These are phyloP conservation scores for Hylyphantes graminicola DNA, from an alignment of 1,140 invertebrate genomes.

Conservation along the genomic window DNA sequence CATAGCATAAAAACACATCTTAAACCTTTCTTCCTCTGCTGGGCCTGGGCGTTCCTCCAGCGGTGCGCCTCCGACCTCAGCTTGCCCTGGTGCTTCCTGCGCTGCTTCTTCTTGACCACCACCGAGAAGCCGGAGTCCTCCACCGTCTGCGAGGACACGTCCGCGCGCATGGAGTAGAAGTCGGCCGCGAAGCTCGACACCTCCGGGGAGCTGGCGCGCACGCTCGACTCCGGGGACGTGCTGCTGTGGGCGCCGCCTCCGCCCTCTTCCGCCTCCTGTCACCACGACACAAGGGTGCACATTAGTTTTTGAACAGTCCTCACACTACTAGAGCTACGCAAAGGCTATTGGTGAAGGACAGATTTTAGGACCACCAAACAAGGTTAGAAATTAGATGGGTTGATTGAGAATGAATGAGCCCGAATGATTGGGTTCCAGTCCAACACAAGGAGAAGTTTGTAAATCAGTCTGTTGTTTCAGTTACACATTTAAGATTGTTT, in stretches of 20 bases:
- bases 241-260: not conserved
- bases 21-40: constrained; percentile 20
- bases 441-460: too few species aligned
- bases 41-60: constrained; percentile 42
- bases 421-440: too few species aligned
- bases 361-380: too few species aligned
- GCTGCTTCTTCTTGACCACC: constrained; percentile 79
- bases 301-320: too few species aligned
- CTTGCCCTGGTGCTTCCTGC: constrained; percentile 73
- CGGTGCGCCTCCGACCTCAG: constrained; percentile 39
- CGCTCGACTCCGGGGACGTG: not conserved
- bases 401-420: too few species aligned
- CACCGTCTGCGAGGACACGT: constrained; percentile 37
- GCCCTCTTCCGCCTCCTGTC: not conserved
- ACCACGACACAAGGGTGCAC: too few species aligned
- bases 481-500: too few species aligned
- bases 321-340: too few species aligned
- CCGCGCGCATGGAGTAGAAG: constrained; percentile 34
- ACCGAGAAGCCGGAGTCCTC: constrained; percentile 73
- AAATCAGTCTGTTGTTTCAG: too few species aligned
- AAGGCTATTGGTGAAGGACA: too few species aligned
- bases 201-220: constrained; percentile 72
- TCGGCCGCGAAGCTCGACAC: constrained; percentile 55
- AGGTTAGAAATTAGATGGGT: too few species aligned
- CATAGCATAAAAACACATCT: too few species aligned